phyloP scores from a whole-genome alignment of 2,797 vertebrate species.

The Acestrorhynchus altus region DNA sequence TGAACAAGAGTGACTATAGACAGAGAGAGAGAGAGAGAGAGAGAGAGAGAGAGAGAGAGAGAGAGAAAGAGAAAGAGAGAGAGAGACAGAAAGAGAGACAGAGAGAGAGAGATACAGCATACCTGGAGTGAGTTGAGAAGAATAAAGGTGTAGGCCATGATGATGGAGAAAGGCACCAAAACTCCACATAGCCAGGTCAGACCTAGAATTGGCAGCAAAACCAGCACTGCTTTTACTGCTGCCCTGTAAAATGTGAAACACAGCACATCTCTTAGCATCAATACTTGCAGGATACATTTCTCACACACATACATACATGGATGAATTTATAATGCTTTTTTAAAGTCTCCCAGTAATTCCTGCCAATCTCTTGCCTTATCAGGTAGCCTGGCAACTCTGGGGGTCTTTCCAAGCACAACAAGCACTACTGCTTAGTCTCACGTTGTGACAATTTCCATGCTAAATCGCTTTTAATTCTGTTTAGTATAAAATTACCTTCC shows the following conservation, averaged over 20 bases:
- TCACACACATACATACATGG: conserved; percentile 20
- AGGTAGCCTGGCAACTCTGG: conserved; percentile 53
- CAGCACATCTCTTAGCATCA: conserved; percentile 39
- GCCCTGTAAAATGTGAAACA: conserved; percentile 68
- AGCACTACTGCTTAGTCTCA: conserved; percentile 72
- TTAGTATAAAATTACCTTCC: conserved; percentile 81
- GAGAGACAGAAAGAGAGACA: neutral
- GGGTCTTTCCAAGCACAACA: conserved; percentile 69
- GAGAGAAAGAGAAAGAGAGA: too few species aligned
- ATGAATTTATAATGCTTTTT: conserved; percentile 1
- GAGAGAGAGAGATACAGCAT: conserved; percentile 43
- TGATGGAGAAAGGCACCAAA: conserved; percentile 80
- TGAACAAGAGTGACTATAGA: neutral
- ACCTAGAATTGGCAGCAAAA: conserved; percentile 82
- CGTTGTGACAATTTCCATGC: conserved; percentile 78
- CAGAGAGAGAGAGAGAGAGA: neutral
- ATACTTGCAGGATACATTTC: conserved; percentile 10
- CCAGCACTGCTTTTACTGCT: conserved; percentile 81
- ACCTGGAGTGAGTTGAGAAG: conserved; percentile 85
- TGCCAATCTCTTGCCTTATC: conserved; percentile 20
- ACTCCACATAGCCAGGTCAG: conserved; percentile 84
- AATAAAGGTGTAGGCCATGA: conserved; percentile 83
- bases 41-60: neutral
- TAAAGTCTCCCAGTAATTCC: neutral
- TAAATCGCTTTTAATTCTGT: conserved; percentile 81